phyloP scores from a whole-genome alignment of 2,797 vertebrate species.

The Melanotaenia maccullochi region DNA sequence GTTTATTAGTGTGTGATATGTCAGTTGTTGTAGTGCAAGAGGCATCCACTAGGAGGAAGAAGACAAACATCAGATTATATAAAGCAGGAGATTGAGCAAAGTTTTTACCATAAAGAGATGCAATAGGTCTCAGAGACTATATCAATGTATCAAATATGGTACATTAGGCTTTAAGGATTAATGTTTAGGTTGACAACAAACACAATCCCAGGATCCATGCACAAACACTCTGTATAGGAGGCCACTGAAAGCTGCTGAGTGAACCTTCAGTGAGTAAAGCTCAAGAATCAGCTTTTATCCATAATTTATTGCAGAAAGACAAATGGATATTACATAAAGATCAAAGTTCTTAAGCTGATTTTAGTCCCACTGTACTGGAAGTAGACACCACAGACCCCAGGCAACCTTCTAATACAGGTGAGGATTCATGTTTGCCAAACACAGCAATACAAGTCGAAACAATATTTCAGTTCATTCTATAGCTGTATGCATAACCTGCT shows the following conservation, averaged over 20 bases:
- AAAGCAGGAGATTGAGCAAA: too few species aligned
- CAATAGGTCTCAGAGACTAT: too few species aligned
- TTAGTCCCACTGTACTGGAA: background rate
- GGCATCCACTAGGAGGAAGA: too few species aligned
- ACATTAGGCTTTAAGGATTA: background rate
- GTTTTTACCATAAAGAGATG: too few species aligned
- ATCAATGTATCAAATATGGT: too few species aligned
- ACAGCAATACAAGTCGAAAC: slow-evolving; percentile 35
- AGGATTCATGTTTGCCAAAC: slow-evolving; percentile 24
- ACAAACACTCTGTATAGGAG: background rate
- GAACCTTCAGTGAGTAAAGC: background rate
- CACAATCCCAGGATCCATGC: background rate
- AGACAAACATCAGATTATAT: too few species aligned
- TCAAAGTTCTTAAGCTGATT: slow-evolving; percentile 8
- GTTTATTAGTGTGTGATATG: too few species aligned
- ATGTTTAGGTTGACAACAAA: background rate
- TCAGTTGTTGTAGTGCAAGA: too few species aligned
- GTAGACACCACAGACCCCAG: background rate
- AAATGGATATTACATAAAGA: background rate
- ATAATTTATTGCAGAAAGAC: background rate
- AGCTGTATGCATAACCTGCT: slow-evolving; percentile 23
- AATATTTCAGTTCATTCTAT: slow-evolving; percentile 38
- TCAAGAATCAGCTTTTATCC: background rate
- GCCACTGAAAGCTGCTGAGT: background rate
- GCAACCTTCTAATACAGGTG: slow-evolving; percentile 8